Evolutionary conservation across 2,888 invertebrate species (phyloP).

Genomic region (Onchidella celtica): DNA sequence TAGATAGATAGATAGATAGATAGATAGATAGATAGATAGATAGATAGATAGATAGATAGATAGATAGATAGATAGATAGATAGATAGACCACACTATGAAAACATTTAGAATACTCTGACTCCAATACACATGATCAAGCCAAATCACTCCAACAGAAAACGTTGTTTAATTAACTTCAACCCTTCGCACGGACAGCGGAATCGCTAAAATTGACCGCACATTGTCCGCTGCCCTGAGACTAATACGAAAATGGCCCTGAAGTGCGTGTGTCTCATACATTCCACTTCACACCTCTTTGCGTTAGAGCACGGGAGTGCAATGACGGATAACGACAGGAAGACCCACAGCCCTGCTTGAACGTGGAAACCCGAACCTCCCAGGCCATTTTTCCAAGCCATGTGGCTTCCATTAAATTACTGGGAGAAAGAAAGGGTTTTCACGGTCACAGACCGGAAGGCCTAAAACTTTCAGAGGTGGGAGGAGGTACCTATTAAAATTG

Average conservation of each 20-base stretch:
- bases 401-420: background rate
- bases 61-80: no score
- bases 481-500: no score
- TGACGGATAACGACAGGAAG: background rate
- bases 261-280: background rate
- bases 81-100: no score
- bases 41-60: constrained; percentile 14
- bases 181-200: background rate
- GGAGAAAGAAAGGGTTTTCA: no score
- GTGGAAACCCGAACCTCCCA: background rate
- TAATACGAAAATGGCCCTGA: background rate
- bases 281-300: background rate
- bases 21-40: constrained; percentile 12
- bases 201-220: background rate
- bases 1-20: constrained; percentile 17
- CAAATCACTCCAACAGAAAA: no score
- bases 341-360: background rate
- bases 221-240: background rate
- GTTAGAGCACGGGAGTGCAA: background rate
- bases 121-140: no score
- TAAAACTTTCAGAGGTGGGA: no score
- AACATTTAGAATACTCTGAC: no score
- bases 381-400: background rate
- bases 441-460: background rate
- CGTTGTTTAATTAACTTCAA: no score